These are phyloP conservation scores for Cebus imitator DNA, from an alignment of 2,113 vertebrate species.

Conservation along the genomic window DNA sequence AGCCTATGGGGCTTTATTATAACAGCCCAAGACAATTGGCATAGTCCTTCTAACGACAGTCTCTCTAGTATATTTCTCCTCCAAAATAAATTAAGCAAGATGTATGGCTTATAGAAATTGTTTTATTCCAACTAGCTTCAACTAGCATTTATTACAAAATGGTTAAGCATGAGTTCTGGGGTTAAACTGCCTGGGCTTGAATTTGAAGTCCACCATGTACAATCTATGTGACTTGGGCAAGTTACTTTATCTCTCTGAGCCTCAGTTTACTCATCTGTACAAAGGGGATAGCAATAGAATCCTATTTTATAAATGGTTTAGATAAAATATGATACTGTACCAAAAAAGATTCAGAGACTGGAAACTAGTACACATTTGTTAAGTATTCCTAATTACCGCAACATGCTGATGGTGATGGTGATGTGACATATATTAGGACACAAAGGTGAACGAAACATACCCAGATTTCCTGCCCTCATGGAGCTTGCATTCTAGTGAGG, in stretches of 20 bases:
- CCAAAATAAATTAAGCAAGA: background rate
- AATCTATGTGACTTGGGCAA: background rate
- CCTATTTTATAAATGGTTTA: background rate
- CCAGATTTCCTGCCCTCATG: background rate
- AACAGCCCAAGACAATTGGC: background rate
- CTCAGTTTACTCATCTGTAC: background rate
- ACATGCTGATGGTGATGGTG: background rate
- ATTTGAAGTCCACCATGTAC: background rate
- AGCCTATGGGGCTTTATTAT: background rate
- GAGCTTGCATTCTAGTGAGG: background rate
- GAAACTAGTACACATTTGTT: background rate
- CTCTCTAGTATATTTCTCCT: background rate
- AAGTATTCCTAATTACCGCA: background rate
- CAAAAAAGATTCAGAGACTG: background rate
- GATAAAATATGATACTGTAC: background rate
- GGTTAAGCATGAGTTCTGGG: background rate
- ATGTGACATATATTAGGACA: background rate
- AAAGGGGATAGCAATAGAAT: background rate
- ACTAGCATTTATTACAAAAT: background rate
- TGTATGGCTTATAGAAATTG: background rate
- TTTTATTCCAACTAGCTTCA: conserved; percentile 10
- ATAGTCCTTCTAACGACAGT: background rate
- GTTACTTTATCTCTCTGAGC: background rate
- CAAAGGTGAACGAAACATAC: background rate
- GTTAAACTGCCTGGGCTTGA: background rate